Percentiles rank a stretch among this genome's conserved stretches.
Evolutionary conservation across 2,797 vertebrate species (phyloP).

Genomic region (Cirrhinus mrigala): DNA sequence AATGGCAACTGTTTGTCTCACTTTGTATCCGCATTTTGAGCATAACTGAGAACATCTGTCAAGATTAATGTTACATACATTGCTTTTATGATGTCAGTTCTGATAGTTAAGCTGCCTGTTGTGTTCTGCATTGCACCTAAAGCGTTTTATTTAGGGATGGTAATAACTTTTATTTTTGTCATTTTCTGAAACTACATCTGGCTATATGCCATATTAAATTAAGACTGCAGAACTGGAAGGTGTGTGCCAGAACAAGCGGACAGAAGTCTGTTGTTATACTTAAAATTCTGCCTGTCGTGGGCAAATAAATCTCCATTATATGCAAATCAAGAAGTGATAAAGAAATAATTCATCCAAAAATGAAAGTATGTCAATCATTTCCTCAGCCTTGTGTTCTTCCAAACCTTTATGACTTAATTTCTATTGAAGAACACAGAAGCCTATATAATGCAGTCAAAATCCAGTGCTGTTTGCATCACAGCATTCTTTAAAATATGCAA

Average conservation of each 20-base stretch:
- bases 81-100: not conserved
- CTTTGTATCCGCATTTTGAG: constrained; percentile 7
- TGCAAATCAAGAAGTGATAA: not conserved
- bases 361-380: not conserved
- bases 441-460: not conserved
- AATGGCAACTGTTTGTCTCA: not conserved
- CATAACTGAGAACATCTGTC: constrained; percentile 26
- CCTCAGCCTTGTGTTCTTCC: not conserved
- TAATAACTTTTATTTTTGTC: constrained; percentile 15
- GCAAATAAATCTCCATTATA: not conserved
- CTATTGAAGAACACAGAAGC: not conserved
- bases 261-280: not conserved
- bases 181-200: constrained; percentile 5
- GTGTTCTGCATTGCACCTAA: not conserved
- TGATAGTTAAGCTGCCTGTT: constrained; percentile 15
- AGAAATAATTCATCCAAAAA: not conserved
- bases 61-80: not conserved
- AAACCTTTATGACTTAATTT: not conserved
- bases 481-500: not conserved
- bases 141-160: constrained; percentile 4
- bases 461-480: not conserved
- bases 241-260: not conserved
- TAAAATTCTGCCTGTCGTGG: not conserved
- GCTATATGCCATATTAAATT: constrained; percentile 7
- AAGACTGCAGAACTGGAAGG: not conserved